A percentile compares a stretch with the other conserved stretches of the same genome.
Conservation (phyloP, 1,140 invertebrate genomes). For the Euwallacea similis region DNA sequence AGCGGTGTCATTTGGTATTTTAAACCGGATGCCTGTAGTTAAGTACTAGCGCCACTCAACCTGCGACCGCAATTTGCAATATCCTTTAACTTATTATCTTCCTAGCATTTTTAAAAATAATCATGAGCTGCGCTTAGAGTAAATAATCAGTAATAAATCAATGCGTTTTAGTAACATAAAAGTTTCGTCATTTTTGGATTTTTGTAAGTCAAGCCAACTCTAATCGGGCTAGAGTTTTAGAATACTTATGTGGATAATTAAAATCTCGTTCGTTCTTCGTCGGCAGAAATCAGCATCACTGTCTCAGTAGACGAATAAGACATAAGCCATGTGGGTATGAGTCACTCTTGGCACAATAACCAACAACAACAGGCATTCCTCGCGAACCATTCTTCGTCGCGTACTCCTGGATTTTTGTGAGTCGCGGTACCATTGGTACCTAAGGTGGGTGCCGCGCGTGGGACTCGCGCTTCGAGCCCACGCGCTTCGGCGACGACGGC, state of each 20-base stretch:
- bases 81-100: no score
- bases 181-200: no score
- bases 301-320: not conserved
- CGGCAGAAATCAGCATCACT: no score
- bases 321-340: slow-evolving; percentile 12
- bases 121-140: no score
- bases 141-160: no score
- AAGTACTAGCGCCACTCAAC: slow-evolving; percentile 4
- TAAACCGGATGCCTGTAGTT: slow-evolving; percentile 2
- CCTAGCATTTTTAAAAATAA: no score
- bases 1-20: slow-evolving; percentile 8
- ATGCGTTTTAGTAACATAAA: no score
- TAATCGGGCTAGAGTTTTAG: no score
- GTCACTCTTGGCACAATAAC: slow-evolving; percentile 13
- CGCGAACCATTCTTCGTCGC: slow-evolving; percentile 35
- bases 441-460: slow-evolving; percentile 37
- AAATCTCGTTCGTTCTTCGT: no score
- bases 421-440: slow-evolving; percentile 31
- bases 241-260: no score
- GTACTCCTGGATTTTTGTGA: slow-evolving; percentile 38
- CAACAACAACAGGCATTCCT: slow-evolving; percentile 33
- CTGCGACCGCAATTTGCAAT: slow-evolving; percentile 3
- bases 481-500: slow-evolving; percentile 33
- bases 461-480: slow-evolving; percentile 39
- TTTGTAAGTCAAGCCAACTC: no score